A percentile compares a stretch with the other conserved stretches of the same genome.
Evolutionary conservation across 2,113 vertebrate species (phyloP).

Genomic region (Tupaia chinensis): DNA sequence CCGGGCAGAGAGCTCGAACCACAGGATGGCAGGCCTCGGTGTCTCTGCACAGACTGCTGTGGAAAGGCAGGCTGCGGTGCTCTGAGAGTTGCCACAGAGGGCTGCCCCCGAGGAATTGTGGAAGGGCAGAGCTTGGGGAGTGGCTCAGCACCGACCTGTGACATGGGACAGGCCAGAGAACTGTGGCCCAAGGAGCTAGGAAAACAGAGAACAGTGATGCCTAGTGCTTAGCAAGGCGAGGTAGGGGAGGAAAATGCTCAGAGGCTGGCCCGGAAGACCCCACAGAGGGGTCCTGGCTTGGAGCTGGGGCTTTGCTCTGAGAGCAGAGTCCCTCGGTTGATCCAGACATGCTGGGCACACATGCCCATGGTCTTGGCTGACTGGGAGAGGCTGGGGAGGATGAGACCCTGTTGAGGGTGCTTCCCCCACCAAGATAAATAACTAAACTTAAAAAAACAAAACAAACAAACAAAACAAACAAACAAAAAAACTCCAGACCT

Average conservation of each 20-base stretch:
- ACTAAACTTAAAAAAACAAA: too few relatives aligned
- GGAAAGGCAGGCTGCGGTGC: too few relatives aligned
- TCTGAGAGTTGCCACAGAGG: neutral
- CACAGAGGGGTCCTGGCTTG: accelerated
- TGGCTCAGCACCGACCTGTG: neutral
- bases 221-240: too few relatives aligned
- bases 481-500: too few relatives aligned
- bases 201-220: neutral
- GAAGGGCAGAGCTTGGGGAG: neutral
- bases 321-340: neutral
- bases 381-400: too few relatives aligned
- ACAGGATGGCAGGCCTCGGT: neutral
- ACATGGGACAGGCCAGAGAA: too few relatives aligned
- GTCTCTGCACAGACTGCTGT: neutral
- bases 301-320: neutral
- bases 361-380: too few relatives aligned
- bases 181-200: neutral
- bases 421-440: too few relatives aligned
- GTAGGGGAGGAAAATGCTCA: neutral
- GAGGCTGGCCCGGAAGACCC: neutral
- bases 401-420: too few relatives aligned
- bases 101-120: neutral
- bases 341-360: too few relatives aligned
- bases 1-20: neutral
- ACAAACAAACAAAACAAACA: too few relatives aligned